Evolutionary conservation across 2,113 vertebrate genomes (phyloP).

Genomic region (Myocastor coypus): DNA sequence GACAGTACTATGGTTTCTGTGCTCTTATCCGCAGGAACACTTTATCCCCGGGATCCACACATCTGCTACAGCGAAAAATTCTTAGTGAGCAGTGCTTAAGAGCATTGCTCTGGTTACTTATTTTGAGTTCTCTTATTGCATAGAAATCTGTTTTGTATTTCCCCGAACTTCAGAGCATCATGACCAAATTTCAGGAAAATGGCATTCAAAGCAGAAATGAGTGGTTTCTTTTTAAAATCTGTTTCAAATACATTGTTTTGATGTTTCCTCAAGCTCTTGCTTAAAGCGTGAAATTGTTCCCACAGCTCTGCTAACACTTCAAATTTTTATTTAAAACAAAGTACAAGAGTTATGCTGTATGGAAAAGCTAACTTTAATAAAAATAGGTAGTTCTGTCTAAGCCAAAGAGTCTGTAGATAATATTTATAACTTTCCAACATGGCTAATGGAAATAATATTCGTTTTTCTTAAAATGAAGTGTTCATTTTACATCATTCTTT

Average conservation of each 20-base stretch:
- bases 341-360: neutral
- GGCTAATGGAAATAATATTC: neutral
- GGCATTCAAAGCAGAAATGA: conserved; percentile 20
- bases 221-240: conserved; percentile 45
- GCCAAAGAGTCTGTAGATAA: conserved; percentile 27
- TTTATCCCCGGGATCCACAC: neutral
- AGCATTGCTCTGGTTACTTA: neutral
- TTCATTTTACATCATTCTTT: conserved; percentile 14
- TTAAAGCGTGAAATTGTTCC: conserved; percentile 76
- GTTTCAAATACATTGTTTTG: conserved; percentile 61
- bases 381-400: neutral
- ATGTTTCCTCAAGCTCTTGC: conserved; percentile 64
- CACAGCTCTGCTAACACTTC: conserved; percentile 45
- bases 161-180: conserved; percentile 47
- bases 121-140: conserved; percentile 51
- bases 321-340: conserved; percentile 65
- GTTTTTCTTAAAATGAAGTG: conserved; percentile 14
- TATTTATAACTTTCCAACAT: conserved; percentile 7
- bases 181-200: conserved; percentile 9
- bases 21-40: neutral
- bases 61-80: conserved; percentile 7
- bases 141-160: conserved; percentile 36
- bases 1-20: neutral
- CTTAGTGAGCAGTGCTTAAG: neutral
- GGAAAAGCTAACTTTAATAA: conserved; percentile 57